These are phyloP conservation scores for Atopsyche davidsoni DNA, from an alignment of 1,140 invertebrate species.

Conservation along the genomic window DNA sequence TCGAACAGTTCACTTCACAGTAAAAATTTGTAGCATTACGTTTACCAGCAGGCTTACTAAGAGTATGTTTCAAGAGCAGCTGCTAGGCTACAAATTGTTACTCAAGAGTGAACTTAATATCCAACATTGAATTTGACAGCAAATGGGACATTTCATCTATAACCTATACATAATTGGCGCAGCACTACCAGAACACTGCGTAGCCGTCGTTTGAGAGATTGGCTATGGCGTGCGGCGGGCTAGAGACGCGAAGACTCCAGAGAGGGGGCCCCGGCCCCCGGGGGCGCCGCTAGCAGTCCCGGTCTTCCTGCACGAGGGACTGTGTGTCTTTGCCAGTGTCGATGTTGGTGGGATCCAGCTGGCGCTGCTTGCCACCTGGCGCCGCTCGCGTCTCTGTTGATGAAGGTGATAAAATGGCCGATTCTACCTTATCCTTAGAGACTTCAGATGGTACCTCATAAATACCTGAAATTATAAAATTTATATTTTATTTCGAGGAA, in stretches of 20 bases:
- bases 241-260: constrained; percentile 29
- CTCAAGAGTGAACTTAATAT: not conserved
- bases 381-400: constrained; percentile 47
- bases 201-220: constrained; percentile 24
- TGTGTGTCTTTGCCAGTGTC: constrained; percentile 92
- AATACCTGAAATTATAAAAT: constrained; percentile 47
- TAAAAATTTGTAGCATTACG: no score
- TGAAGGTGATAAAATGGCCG: constrained; percentile 72
- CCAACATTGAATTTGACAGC: not conserved
- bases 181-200: constrained; percentile 28
- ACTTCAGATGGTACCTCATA: constrained; percentile 75
- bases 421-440: constrained; percentile 57
- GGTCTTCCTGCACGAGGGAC: constrained; percentile 81
- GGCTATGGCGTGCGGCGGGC: constrained; percentile 25
- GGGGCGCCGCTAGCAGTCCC: constrained; percentile 38
- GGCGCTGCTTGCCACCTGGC: constrained; percentile 34
- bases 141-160: no score
- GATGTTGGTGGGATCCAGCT: constrained; percentile 72
- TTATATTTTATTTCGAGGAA: no score
- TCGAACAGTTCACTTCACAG: no score
- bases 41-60: no score
- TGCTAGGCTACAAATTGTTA: no score
- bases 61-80: no score
- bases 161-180: not conserved
- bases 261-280: constrained; percentile 7